A percentile compares a stretch with the other conserved stretches of the same genome.
These are phyloP conservation scores for Epirrita christyi DNA, from an alignment of 2,888 invertebrate genomes.

Conservation along the genomic window DNA sequence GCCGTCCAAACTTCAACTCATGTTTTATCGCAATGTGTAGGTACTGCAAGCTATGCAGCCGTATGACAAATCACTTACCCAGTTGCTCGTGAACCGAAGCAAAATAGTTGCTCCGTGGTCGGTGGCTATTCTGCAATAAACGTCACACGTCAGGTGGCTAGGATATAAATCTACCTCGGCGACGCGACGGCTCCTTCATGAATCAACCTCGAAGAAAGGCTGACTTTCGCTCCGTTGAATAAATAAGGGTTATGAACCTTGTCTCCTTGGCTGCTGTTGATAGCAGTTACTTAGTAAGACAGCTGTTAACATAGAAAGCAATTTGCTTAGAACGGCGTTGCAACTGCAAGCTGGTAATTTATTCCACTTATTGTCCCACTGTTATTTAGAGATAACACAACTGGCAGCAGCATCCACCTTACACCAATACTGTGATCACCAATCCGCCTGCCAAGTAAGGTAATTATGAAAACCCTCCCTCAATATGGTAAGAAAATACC, in stretches of 20 bases:
- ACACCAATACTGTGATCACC: too few species aligned
- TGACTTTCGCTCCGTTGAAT: slow-evolving; percentile 53
- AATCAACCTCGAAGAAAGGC: slow-evolving; percentile 65
- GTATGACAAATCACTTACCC: slow-evolving; percentile 52
- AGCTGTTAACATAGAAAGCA: slow-evolving; percentile 25
- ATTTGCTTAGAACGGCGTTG: slow-evolving; percentile 3
- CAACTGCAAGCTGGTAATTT: too few species aligned
- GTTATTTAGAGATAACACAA: too few species aligned
- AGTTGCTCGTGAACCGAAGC: slow-evolving; percentile 44
- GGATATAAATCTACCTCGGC: slow-evolving; percentile 70
- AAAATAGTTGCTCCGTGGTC: slow-evolving; percentile 49
- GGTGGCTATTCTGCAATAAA: slow-evolving; percentile 67
- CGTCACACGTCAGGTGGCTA: slow-evolving; percentile 66
- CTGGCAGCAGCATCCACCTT: too few species aligned
- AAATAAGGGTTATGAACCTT: slow-evolving; percentile 40
- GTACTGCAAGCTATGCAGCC: slow-evolving; percentile 39
- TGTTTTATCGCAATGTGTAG: slow-evolving; percentile 30
- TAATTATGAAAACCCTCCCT: too few species aligned
- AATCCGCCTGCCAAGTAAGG: too few species aligned
- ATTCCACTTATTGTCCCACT: too few species aligned
- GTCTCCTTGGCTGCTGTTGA: slow-evolving; percentile 31
- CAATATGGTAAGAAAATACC: too few species aligned
- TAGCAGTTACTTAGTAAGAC: slow-evolving; percentile 32
- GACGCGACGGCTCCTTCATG: slow-evolving; percentile 56
- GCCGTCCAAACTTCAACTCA: slow-evolving; percentile 21